Percentiles rank a stretch among this genome's conserved stretches.
These are phyloP conservation scores for Diaprepes abbreviatus DNA, from an alignment of 2,888 invertebrate species.

Conservation along the genomic window DNA sequence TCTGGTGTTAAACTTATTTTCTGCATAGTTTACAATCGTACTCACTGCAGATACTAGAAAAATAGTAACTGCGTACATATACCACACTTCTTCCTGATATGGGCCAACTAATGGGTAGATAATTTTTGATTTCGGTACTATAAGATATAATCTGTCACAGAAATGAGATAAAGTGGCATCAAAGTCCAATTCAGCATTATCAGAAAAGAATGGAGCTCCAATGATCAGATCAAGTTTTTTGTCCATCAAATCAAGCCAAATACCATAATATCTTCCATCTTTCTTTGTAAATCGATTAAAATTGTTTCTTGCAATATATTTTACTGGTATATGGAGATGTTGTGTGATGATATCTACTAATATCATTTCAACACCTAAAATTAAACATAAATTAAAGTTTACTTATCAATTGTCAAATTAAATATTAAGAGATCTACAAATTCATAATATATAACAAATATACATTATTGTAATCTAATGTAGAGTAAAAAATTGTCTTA, in stretches of 20 bases:
- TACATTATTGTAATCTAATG: no score
- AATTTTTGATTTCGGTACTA: constrained; percentile 26
- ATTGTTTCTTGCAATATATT: constrained; percentile 5
- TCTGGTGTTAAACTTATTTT: background rate
- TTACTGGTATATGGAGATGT: background rate
- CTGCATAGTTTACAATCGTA: background rate
- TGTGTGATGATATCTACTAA: constrained; percentile 16
- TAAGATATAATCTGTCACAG: background rate
- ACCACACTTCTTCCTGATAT: background rate
- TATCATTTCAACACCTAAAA: constrained; percentile 20
- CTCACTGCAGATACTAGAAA: background rate
- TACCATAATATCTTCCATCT: background rate
- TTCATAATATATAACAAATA: no score
- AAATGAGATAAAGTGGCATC: constrained; percentile 13
- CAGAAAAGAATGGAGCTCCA: constrained; percentile 27
- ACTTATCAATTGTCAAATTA: no score
- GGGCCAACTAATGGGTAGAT: constrained; percentile 15
- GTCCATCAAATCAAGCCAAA: background rate
- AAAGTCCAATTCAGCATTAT: constrained; percentile 26
- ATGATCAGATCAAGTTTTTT: constrained; percentile 22
- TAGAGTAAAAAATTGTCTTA: no score
- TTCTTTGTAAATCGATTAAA: constrained; percentile 12
- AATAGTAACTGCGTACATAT: background rate
- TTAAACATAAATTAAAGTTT: no score
- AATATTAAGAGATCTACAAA: no score